Conservation (phyloP, 2,113 vertebrate genomes). For the Athene noctua region DNA sequence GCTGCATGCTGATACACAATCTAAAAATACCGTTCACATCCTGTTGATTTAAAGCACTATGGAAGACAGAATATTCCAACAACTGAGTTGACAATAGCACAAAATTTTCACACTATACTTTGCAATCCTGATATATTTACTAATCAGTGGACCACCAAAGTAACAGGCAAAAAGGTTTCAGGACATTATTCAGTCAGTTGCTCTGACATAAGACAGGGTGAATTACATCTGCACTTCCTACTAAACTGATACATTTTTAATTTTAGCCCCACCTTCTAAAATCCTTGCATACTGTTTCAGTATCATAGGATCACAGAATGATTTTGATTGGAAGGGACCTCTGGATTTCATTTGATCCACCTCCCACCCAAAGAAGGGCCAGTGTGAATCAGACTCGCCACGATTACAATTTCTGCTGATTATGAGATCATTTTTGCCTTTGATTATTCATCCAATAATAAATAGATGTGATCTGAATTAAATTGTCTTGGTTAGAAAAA, state of each 20-base stretch:
- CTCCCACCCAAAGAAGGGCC: background rate
- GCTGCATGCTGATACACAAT: background rate
- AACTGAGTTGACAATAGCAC: background rate
- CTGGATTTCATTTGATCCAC: background rate
- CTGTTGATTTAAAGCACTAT: background rate
- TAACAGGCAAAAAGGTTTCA: background rate
- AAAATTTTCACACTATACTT: background rate
- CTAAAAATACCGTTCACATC: background rate
- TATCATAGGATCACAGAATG: background rate
- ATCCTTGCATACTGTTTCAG: background rate
- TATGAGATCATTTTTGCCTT: background rate
- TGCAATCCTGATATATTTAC: background rate
- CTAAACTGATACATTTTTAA: background rate
- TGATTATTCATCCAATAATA: background rate
- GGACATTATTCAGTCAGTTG: background rate
- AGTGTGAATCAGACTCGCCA: fast-evolving
- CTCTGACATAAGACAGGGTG: background rate
- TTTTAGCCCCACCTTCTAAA: background rate
- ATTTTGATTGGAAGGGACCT: background rate
- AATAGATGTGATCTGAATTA: background rate
- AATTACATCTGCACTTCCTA: background rate
- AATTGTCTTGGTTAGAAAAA: background rate
- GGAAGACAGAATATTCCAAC: background rate
- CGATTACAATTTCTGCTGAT: fast-evolving
- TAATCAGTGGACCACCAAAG: background rate